Conservation (phyloP, 2,113 vertebrate genomes). For the Dipodomys stephensi region DNA sequence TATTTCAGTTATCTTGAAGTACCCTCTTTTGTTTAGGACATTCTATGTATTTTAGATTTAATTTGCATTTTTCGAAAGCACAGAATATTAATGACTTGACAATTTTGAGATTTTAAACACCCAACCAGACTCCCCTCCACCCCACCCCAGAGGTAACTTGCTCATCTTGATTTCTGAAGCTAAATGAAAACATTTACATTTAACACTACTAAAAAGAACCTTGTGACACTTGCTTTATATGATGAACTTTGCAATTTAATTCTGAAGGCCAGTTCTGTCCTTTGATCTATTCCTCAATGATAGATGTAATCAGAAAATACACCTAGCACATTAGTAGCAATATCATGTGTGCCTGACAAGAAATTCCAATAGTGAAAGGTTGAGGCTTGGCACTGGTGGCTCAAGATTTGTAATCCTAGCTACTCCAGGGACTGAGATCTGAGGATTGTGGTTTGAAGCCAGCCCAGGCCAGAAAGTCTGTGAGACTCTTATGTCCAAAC, state of each 20-base stretch:
- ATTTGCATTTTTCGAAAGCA: background rate
- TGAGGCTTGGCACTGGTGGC: background rate
- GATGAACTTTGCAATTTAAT: constrained; percentile 15
- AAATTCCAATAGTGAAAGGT: background rate
- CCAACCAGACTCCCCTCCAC: background rate
- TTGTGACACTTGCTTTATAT: background rate
- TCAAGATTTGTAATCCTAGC: too few relatives aligned
- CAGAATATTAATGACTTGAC: background rate
- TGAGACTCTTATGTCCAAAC: too few relatives aligned
- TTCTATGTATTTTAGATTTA: background rate
- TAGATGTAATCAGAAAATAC: background rate
- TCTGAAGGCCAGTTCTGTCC: constrained; percentile 14
- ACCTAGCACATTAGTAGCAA: background rate
- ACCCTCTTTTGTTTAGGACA: background rate
- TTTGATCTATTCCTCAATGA: background rate
- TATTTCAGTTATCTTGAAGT: too few relatives aligned
- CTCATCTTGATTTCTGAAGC: background rate
- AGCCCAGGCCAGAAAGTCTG: too few relatives aligned
- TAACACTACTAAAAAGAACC: background rate
- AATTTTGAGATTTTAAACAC: background rate
- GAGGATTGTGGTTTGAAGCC: too few relatives aligned
- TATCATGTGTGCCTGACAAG: background rate
- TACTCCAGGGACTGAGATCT: too few relatives aligned
- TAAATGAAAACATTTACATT: background rate
- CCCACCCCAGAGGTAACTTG: background rate